These are phyloP conservation scores for Polyploca ridens DNA, from an alignment of 2,888 invertebrate species.

Conservation along the genomic window DNA sequence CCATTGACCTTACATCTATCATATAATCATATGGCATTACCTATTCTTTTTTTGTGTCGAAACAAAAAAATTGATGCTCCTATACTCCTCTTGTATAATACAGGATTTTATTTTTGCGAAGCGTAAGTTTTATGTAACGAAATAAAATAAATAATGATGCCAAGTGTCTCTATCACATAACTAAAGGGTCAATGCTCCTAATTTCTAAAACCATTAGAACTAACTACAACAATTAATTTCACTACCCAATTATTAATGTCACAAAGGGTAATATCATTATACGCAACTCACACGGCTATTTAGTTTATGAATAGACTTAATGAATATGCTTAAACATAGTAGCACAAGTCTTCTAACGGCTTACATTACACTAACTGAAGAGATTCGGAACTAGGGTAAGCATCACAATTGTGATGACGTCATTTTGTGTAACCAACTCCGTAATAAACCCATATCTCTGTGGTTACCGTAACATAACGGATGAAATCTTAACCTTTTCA, in stretches of 20 bases:
- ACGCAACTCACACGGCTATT: neutral
- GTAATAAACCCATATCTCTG: conserved; percentile 29
- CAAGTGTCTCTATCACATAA: too few relatives aligned
- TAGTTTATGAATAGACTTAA: neutral
- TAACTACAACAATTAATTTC: neutral
- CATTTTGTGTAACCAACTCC: conserved; percentile 17
- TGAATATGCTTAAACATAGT: neutral
- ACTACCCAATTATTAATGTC: neutral
- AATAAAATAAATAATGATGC: too few relatives aligned
- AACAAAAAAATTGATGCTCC: too few relatives aligned
- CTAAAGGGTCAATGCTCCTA: too few relatives aligned
- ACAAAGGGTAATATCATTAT: neutral
- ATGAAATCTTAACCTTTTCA: conserved; percentile 52
- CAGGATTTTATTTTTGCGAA: too few relatives aligned
- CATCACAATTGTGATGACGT: conserved; percentile 38
- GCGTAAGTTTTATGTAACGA: too few relatives aligned
- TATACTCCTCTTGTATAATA: too few relatives aligned
- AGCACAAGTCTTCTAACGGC: neutral
- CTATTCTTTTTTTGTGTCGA: too few relatives aligned
- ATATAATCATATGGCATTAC: too few relatives aligned
- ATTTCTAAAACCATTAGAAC: neutral
- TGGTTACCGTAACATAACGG: conserved; percentile 67
- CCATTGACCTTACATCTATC: too few relatives aligned
- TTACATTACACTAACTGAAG: conserved; percentile 34
- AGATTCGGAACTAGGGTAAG: conserved; percentile 40